Percentiles rank a stretch among this genome's conserved stretches.
These are phyloP conservation scores for Lycia hirtaria DNA, from an alignment of 2,888 invertebrate genomes.

Conservation along the genomic window DNA sequence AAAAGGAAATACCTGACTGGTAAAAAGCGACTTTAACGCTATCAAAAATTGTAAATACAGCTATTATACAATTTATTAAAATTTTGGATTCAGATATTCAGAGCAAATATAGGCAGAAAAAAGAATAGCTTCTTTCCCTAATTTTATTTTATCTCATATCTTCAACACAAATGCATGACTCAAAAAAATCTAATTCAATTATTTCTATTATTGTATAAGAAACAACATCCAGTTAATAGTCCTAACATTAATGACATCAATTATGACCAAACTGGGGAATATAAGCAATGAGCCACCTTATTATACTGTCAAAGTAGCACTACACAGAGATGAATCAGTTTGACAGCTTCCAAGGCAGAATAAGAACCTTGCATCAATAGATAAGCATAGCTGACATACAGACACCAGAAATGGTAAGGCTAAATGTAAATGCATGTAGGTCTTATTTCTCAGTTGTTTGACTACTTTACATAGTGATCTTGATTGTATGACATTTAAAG, in stretches of 20 bases:
- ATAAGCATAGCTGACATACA: slow-evolving; percentile 11
- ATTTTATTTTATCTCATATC: too few relatives aligned
- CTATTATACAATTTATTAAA: too few relatives aligned
- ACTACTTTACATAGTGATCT: slow-evolving; percentile 38
- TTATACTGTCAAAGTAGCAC: slow-evolving; percentile 14
- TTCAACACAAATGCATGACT: too few relatives aligned
- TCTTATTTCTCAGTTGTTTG: slow-evolving; percentile 27
- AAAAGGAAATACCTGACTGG: too few relatives aligned
- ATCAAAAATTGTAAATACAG: too few relatives aligned
- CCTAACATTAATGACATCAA: neutral
- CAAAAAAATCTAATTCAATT: too few relatives aligned
- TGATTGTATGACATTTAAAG: slow-evolving; percentile 46
- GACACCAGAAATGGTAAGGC: slow-evolving; percentile 17
- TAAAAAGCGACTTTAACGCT: too few relatives aligned
- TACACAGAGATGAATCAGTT: slow-evolving; percentile 14
- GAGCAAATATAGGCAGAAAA: too few relatives aligned
- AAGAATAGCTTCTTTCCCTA: too few relatives aligned
- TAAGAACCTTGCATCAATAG: slow-evolving; percentile 1
- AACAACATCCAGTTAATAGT: neutral
- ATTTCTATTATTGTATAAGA: neutral
- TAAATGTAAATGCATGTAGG: slow-evolving; percentile 20
- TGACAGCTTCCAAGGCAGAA: slow-evolving; percentile 13
- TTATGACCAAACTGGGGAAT: neutral
- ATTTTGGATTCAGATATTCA: too few relatives aligned
- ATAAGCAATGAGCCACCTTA: neutral